Base-by-base conservation (phyloP, 2,797 vertebrate species). In the Xyrichtys novacula region DNA sequence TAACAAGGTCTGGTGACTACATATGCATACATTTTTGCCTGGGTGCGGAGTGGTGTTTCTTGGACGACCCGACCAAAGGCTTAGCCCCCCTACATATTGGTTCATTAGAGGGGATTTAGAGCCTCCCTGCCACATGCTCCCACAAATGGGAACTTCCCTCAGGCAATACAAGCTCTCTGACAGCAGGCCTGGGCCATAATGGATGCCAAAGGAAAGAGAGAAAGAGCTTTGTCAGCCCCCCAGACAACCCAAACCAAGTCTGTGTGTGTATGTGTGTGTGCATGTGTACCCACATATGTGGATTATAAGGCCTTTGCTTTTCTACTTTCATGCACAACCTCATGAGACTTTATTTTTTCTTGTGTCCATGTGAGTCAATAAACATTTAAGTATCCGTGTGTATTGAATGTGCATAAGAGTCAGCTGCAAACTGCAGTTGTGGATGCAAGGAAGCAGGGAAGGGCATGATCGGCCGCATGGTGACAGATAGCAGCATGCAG, bases 91-190 rank as follows among this genome's bases (percentile, higher is more conserved):
- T 89, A 85, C 89, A 90, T 91, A 91, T 90, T 91, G 89, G 87
- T 91, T 93, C 91, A 92, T 93, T 93, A 93, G 83, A 90, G 89
- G 67, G 89, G 89, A 92, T 92, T 92, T 91, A 88, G 85, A 91
- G 90, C 80, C 88, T 91, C 85, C 78, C 81, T 85, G 90, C 91
- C 91, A 91, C 90, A 91, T 92, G 91, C 87, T 91, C 88, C 91
- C 92, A 88, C 89, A 91, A 92, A 92, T 90, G 88, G 89, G 86
- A 89, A 89, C 85, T 86, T 90, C 87, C 92, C 91, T 88, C 80
- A 83, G 91, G 92, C 91, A 80, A 88, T 89, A 92, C 90, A 86
- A 91, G 92, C 88, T 91, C 84, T 81, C 86, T 86, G 89, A 91
- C 88, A 92, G 91, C 91, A 92, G 89, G 90, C 83, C 88, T 76